A percentile compares a stretch with the other conserved stretches of the same genome.
phyloP scores from a whole-genome alignment of 64 coral and sea anemone species.

The Catalaphyllia jardinei region DNA sequence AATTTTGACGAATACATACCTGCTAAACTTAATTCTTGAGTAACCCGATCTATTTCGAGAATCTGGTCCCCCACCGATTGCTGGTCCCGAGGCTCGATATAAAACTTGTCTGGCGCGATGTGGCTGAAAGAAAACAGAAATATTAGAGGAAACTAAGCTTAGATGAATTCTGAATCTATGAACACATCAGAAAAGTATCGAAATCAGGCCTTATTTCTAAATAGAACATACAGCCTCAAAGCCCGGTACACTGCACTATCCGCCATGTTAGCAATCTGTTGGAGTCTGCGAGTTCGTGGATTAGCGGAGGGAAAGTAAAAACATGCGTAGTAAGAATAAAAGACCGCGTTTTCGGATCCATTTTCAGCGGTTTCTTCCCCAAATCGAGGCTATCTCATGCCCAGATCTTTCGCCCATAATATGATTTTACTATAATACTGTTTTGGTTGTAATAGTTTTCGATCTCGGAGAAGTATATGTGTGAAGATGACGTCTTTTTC shows the following conservation, averaged over 20 bases:
- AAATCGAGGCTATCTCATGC: constrained; percentile 8
- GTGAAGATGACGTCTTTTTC: constrained; percentile 95
- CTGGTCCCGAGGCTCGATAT: constrained; percentile 86
- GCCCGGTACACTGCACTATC: constrained; percentile 25
- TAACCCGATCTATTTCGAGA: constrained; percentile 90
- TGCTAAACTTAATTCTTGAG: constrained; percentile 83
- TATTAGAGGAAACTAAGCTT: neutral
- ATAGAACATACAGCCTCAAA: constrained; percentile 44
- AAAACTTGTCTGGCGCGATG: constrained; percentile 92
- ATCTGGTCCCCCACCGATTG: constrained; percentile 83
- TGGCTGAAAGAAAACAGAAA: constrained; percentile 64
- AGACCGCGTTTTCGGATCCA: neutral
- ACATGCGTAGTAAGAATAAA: neutral
- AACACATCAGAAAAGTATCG: neutral
- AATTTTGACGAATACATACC: constrained; percentile 39
- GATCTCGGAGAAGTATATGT: neutral
- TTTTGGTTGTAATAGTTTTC: neutral
- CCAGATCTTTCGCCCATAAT: neutral
- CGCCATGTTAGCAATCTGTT: constrained; percentile 38
- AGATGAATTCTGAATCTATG: neutral
- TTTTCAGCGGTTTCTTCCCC: neutral
- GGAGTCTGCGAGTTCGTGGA: neutral
- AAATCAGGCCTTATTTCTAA: neutral
- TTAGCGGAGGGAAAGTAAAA: neutral
- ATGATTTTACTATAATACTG: neutral